Evolutionary conservation across 2,797 vertebrate species (phyloP), one percentile per base, ranked within the genome.

Genomic region (Denticeps clupeoides): DNA sequence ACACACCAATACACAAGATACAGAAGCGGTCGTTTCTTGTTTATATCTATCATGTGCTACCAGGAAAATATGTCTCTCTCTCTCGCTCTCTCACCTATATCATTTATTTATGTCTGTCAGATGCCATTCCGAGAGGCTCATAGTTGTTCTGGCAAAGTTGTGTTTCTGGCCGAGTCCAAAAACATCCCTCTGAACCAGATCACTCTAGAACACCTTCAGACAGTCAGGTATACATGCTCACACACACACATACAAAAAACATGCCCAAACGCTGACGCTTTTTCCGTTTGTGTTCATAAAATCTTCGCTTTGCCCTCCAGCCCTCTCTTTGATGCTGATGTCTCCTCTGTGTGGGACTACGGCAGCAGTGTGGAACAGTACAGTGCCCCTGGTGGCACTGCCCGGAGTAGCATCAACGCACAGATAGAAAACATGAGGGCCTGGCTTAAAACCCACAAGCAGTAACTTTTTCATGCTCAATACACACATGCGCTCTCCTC

Each of bases 101-200:
- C 33, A 37, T 21, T 4, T 3, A 11, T 32, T 2, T 42, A 21
- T 52, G 45, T 46, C 19, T 33, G 66, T 8, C 67, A 98, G 94
- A 71, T 98, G 71, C 89, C 94, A 0, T 95, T 98, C 76, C 87
- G 93, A 71, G 89, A 97, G 60, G 93, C 93, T 15, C 91, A 95
- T 1, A 47, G 75, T 18, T 51, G 80, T 28, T 82, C 90, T 1
- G 90, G 91, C 21, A 94, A 87, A 77, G 90, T 83, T 0, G 80
- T 98, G 25, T 82, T 83, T 26, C 65, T 83, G 1, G 90, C 93
- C 0, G 93, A 98, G 70, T 79, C 80, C 48, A 91, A 83, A 67
- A 85, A 81, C 5, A 50, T 81, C 0, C 4, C 74, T 44, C 70
- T 98, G 49, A 90, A 75, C 64, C 65, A 85, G 1, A 85, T 98